Conservation (phyloP, 2,797 vertebrate species). For the Rachycentron canadum region DNA sequence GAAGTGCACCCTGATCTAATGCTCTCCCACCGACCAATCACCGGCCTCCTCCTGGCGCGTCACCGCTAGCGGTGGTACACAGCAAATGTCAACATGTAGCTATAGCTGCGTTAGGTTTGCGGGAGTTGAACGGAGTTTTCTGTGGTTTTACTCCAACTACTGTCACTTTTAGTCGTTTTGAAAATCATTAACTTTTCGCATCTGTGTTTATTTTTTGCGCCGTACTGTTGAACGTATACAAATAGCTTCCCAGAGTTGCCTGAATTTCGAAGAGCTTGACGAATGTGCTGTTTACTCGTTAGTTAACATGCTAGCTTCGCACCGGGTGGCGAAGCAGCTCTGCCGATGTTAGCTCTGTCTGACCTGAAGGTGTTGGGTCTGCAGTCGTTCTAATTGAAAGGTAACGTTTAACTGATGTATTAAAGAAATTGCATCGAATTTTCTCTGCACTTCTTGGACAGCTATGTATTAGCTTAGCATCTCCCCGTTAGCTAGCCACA, state of each 20-base stretch:
- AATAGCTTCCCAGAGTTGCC: accelerated
- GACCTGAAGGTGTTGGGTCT: too few relatives aligned
- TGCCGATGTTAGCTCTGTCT: not conserved
- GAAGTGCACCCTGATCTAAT: not conserved
- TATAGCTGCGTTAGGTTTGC: not conserved
- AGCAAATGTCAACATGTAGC: not conserved
- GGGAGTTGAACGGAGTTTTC: not conserved
- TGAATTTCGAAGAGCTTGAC: constrained; percentile 49
- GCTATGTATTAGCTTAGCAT: not conserved
- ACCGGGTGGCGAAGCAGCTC: not conserved
- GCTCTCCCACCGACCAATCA: constrained; percentile 11
- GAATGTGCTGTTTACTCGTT: not conserved
- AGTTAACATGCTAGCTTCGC: not conserved
- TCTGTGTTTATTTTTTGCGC: not conserved
- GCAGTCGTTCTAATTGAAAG: not conserved
- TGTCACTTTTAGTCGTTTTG: not conserved
- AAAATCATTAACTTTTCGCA: accelerated
- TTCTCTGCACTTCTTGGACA: not conserved
- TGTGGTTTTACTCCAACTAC: not conserved
- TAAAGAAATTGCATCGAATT: accelerated
- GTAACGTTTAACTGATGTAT: not conserved
- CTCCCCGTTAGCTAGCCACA: constrained; percentile 18
- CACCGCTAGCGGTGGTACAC: not conserved
- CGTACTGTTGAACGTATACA: not conserved
- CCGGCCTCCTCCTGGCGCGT: not conserved